A percentile compares a stretch with the other conserved stretches of the same genome.
Conservation (phyloP, 2,888 invertebrate genomes). For the Mayetiola destructor region DNA sequence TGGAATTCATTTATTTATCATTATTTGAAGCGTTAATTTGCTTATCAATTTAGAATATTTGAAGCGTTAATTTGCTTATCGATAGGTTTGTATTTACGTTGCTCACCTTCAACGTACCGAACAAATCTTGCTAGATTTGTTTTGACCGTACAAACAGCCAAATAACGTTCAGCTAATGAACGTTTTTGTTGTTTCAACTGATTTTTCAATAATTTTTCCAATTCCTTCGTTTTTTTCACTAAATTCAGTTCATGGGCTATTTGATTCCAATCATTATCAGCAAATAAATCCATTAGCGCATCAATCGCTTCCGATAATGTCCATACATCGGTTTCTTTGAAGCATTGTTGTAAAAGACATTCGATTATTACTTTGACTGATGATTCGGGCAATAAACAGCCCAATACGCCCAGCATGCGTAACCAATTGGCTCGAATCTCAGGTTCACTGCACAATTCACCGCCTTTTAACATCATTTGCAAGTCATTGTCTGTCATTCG, state of each 20-base stretch:
- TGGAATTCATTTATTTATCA: no score
- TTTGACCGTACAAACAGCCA: slow-evolving; percentile 53
- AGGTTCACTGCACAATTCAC: slow-evolving; percentile 38
- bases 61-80: no score
- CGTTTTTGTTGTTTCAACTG: slow-evolving; percentile 54
- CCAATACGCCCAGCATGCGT: slow-evolving; percentile 43
- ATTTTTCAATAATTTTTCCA: slow-evolving; percentile 47
- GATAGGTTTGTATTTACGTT: slow-evolving; percentile 5
- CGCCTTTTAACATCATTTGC: slow-evolving; percentile 41
- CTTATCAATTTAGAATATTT: no score
- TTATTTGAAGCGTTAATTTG: no score
- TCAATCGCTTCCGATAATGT: slow-evolving; percentile 61
- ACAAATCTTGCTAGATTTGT: slow-evolving; percentile 57
- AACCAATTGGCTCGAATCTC: slow-evolving; percentile 45
- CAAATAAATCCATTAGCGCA: slow-evolving; percentile 59
- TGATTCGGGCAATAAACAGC: slow-evolving; percentile 34
- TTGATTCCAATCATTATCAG: slow-evolving; percentile 56
- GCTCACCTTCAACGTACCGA: slow-evolving; percentile 38
- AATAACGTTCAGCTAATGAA: slow-evolving; percentile 49
- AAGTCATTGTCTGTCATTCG: slow-evolving; percentile 43
- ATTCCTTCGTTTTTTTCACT: slow-evolving; percentile 41
- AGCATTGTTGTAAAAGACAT: slow-evolving; percentile 45
- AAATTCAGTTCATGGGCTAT: slow-evolving; percentile 49
- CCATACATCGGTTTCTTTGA: slow-evolving; percentile 49
- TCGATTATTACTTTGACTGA: slow-evolving; percentile 36